Conservation (phyloP, 2,888 invertebrate species). For the Epistrophe eligans region DNA sequence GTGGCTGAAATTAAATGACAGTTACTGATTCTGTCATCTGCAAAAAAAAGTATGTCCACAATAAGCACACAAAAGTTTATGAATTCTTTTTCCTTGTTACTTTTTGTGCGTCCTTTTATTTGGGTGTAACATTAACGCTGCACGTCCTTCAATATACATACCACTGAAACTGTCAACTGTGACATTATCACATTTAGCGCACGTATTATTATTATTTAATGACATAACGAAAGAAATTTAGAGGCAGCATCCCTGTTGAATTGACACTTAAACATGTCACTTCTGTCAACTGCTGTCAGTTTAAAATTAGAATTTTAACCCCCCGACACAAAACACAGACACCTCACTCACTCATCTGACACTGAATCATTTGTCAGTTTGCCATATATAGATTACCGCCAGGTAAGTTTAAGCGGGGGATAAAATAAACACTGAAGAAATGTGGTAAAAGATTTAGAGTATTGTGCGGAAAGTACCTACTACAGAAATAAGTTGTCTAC, state of each 20-base stretch:
- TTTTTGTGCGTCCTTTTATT: neutral
- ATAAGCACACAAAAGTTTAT: neutral
- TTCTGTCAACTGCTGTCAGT: slow-evolving; percentile 24
- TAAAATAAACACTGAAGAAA: neutral
- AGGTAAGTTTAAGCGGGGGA: neutral
- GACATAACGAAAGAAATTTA: slow-evolving; percentile 3
- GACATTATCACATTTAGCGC: slow-evolving; percentile 7
- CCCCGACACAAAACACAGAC: neutral
- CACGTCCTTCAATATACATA: neutral
- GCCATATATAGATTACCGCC: neutral
- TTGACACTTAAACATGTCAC: slow-evolving; percentile 12
- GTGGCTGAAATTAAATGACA: slow-evolving; percentile 2
- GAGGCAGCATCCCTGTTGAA: neutral
- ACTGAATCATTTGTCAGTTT: slow-evolving; percentile 21
- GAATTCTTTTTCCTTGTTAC: neutral
- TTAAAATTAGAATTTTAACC: neutral
- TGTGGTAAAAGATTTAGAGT: neutral
- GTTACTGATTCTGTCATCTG: slow-evolving; percentile 4
- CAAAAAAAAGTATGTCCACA: neutral
- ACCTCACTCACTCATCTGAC: neutral
- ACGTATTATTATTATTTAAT: neutral
- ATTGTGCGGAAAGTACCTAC: neutral
- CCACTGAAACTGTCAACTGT: neutral
- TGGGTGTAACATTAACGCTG: neutral
- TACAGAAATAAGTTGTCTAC: neutral